phyloP scores from a whole-genome alignment of 2,113 vertebrate species.

The Chamaea fasciata region DNA sequence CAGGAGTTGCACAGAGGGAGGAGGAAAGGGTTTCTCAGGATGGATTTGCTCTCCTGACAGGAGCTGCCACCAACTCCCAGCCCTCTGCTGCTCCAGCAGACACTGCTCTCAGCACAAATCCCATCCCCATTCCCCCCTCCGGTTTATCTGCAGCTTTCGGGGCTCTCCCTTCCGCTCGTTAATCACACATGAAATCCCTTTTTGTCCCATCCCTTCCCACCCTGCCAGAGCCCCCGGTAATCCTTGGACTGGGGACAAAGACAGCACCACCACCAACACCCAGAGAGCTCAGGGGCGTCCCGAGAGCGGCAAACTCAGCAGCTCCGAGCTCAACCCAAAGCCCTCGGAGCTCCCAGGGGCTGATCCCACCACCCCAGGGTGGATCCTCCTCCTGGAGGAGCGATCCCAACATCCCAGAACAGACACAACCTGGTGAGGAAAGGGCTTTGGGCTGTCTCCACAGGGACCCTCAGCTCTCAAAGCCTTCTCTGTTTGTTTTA shows the following conservation, averaged over 20 bases:
- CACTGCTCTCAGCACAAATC: not conserved
- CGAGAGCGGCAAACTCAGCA: not conserved
- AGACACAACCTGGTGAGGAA: not conserved
- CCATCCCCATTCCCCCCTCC: not conserved
- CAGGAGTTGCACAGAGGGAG: not conserved
- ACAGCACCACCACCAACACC: fast-evolving
- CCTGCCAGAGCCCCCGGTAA: not conserved
- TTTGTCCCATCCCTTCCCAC: not conserved
- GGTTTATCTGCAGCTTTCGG: not conserved
- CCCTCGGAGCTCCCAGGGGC: not conserved
- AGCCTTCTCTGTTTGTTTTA: not conserved
- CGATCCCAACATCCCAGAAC: not conserved
- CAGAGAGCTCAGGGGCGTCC: not conserved
- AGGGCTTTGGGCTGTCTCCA: not conserved
- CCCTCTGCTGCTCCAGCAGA: not conserved
- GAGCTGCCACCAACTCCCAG: not conserved
- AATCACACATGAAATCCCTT: not conserved
- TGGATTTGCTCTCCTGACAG: not conserved
- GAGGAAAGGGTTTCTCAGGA: not conserved
- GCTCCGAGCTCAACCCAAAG: not conserved
- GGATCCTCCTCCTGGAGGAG: not conserved
- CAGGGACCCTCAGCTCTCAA: not conserved
- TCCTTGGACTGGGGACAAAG: not conserved
- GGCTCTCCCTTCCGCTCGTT: not conserved
- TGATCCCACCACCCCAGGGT: not conserved